Evolutionary conservation across 2,797 vertebrate genomes (phyloP), one percentile per base, ranked within the genome.

Genomic region (Rachycentron canadum): DNA sequence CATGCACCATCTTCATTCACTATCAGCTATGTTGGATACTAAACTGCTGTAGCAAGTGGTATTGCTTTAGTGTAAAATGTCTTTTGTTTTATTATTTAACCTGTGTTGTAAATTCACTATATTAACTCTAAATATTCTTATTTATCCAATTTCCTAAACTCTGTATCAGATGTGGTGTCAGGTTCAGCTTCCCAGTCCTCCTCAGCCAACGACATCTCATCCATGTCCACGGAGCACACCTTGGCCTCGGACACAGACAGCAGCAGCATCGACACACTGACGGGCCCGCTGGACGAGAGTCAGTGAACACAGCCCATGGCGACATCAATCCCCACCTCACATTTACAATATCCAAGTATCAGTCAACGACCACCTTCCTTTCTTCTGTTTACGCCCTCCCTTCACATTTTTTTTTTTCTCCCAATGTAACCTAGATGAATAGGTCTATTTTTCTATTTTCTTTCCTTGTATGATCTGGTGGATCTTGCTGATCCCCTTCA

Each of bases 151-250:
- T 26, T 9, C 13, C 45, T 76, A 11, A 77, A 64, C 32, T 3
- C 56, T 63, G 16, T 63, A 45, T 71, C 95, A 98, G 98, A 97
- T 92, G 96, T 93, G 91, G 96, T 94, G 90, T 97, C 96, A 38
- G 95, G 95, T 81, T 97, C 96, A 12, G 95, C 97, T 86, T 99
- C 97, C 55, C 97, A 98, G 95, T 99, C 97, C 9, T 98, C 97
- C 23, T 99, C 98, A 63, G 96, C 98, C 94, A 99, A 99, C 64
- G 98, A 99, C 96, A 97, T 99, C 93, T 99, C 97, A 52, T 99
- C 98, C 93, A 99, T 99, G 98, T 99, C 97, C 90, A 99, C 97
- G 36, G 98, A 99, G 95, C 98, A 99, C 92, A 99, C 98, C 9
- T 81, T 99, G 95, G 97, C 98, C 86, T 99, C 98, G 23, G 98